Percentiles rank a stretch among this genome's conserved stretches.
These are phyloP conservation scores for Xenus cinereus DNA, from an alignment of 2,113 vertebrate genomes.

Conservation along the genomic window DNA sequence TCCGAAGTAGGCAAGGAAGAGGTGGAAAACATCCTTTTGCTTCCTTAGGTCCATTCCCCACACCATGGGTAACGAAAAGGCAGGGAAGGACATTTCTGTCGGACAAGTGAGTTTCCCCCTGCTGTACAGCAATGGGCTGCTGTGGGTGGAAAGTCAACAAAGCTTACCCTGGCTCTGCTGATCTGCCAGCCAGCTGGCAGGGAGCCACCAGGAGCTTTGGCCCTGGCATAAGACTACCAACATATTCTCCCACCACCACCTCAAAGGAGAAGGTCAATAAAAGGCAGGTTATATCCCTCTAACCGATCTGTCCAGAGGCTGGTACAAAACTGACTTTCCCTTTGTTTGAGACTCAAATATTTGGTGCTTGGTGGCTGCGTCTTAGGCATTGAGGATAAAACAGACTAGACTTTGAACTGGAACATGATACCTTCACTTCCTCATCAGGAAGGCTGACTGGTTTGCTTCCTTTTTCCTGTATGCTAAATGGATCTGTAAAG, in stretches of 20 bases:
- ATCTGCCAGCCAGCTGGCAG: not conserved
- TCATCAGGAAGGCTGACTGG: not conserved
- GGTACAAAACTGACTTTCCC: not conserved
- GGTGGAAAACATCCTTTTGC: not conserved
- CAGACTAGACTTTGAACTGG: constrained; percentile 46
- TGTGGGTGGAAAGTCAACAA: not conserved
- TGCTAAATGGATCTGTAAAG: not conserved
- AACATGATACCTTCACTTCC: not conserved
- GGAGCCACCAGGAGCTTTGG: not conserved
- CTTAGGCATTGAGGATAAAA: not conserved
- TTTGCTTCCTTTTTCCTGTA: not conserved
- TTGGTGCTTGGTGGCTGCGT: not conserved
- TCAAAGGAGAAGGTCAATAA: not conserved
- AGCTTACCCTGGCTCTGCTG: not conserved
- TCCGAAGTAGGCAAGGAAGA: not conserved
- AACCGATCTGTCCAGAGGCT: accelerated
- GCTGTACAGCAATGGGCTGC: not conserved
- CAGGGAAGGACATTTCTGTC: not conserved
- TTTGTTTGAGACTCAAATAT: constrained; percentile 31
- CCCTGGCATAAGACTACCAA: not conserved
- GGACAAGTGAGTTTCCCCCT: not conserved
- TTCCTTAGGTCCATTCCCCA: not conserved
- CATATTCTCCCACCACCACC: not conserved
- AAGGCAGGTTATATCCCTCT: not conserved
- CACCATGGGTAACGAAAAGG: not conserved